These are phyloP conservation scores for Actenoides lindsayi DNA, from an alignment of 2,113 vertebrate genomes.

Conservation along the genomic window DNA sequence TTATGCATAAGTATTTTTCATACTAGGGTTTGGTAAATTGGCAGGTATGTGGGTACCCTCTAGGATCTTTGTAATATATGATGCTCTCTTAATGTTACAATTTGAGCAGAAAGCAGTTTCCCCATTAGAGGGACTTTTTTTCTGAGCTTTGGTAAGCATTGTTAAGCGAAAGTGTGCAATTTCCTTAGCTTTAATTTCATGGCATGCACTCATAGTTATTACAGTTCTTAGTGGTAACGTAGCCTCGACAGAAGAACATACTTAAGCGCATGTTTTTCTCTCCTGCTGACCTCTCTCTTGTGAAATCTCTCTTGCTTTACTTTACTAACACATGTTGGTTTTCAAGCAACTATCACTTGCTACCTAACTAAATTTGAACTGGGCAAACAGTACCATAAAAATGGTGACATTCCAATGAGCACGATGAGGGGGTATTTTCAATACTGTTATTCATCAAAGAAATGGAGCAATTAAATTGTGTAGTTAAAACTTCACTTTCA, in stretches of 20 bases:
- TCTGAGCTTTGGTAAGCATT: neutral
- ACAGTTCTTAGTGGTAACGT: neutral
- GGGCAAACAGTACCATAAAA: neutral
- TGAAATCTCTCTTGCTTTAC: neutral
- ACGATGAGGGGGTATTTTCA: neutral
- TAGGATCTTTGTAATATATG: neutral
- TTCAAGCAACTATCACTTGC: neutral
- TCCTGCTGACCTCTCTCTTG: neutral
- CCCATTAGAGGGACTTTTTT: neutral
- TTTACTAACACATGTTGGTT: neutral
- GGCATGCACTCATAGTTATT: slow-evolving; percentile 1
- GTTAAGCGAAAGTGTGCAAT: neutral
- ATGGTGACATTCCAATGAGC: slow-evolving; percentile 25
- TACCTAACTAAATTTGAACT: neutral
- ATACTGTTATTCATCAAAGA: slow-evolving; percentile 49
- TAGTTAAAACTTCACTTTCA: slow-evolving; percentile 58
- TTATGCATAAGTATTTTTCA: neutral
- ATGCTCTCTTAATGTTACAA: neutral
- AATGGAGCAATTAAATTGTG: slow-evolving; percentile 23
- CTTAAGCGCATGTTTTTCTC: neutral
- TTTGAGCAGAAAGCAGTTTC: neutral
- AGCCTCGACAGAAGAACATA: neutral
- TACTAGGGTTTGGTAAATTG: neutral
- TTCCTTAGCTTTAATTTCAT: slow-evolving; percentile 39
- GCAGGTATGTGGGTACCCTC: neutral